Percentiles rank a stretch among this genome's conserved stretches.
Conservation (phyloP, 2,888 invertebrate species). For the Oegoconia quadripuncta region DNA sequence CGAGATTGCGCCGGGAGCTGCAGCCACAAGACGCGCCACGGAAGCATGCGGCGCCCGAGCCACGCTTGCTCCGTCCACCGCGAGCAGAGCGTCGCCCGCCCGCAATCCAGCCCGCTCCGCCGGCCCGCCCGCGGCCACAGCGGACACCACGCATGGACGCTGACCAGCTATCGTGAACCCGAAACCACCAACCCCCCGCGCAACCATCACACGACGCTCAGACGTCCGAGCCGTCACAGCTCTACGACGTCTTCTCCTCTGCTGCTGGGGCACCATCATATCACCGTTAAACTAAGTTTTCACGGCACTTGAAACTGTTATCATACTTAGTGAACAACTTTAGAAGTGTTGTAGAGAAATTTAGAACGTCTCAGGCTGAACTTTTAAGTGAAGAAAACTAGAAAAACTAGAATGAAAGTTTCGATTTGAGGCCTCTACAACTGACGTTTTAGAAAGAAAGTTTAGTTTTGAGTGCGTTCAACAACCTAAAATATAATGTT, state of each 20-base stretch:
- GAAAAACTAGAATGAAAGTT: slow-evolving; percentile 71
- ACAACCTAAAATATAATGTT: too few species aligned
- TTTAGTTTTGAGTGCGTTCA: slow-evolving; percentile 32
- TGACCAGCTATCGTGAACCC: slow-evolving; percentile 99
- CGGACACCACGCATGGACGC: slow-evolving; percentile 96
- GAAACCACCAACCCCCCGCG: slow-evolving; percentile 92
- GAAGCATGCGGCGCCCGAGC: slow-evolving; percentile 96
- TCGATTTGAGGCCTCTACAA: slow-evolving; percentile 55
- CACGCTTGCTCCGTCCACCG: slow-evolving; percentile 94
- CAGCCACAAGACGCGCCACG: slow-evolving; percentile 93
- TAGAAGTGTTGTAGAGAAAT: not conserved
- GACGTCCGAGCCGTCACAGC: slow-evolving; percentile 70
- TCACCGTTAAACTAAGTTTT: not conserved
- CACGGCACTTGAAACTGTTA: not conserved
- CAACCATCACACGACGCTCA: slow-evolving; percentile 90
- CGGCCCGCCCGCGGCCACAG: slow-evolving; percentile 91
- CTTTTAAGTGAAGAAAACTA: slow-evolving; percentile 46
- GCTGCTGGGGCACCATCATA: slow-evolving; percentile 72
- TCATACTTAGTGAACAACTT: not conserved
- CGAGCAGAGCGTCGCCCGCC: slow-evolving; percentile 94
- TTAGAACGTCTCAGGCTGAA: slow-evolving; percentile 2
- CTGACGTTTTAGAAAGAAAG: slow-evolving; percentile 72
- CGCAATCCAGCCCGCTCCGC: slow-evolving; percentile 94
- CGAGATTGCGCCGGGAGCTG: slow-evolving; percentile 88
- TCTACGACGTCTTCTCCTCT: slow-evolving; percentile 64